A percentile compares a stretch with the other conserved stretches of the same genome.
Conservation (phyloP, 2,113 vertebrate genomes). For the Ailuropoda melanoleuca region DNA sequence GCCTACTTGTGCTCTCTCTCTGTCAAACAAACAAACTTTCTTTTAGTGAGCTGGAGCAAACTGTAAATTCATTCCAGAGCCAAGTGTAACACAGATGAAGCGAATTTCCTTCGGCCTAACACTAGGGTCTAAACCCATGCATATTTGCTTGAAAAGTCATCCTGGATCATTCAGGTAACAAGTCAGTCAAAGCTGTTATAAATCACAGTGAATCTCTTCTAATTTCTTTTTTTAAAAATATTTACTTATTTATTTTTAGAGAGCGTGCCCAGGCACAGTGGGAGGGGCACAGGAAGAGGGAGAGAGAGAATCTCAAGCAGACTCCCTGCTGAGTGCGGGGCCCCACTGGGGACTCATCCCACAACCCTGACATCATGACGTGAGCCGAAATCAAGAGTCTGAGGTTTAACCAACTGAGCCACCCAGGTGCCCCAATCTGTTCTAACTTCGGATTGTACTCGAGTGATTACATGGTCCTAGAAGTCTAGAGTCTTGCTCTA, state of each 20-base stretch:
- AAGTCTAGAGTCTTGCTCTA: not conserved
- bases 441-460: slow-evolving; percentile 15
- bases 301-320: not conserved
- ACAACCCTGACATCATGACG: not conserved
- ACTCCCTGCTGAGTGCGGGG: not conserved
- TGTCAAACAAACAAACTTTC: not conserved
- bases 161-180: not conserved
- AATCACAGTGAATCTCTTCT: not conserved
- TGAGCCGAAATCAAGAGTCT: not conserved
- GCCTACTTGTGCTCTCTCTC: no score
- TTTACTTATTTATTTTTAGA: not conserved
- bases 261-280: not conserved
- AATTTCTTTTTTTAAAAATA: not conserved
- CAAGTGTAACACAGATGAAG: slow-evolving; percentile 7
- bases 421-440: not conserved
- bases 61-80: not conserved
- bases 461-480: not conserved
- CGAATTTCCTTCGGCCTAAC: slow-evolving; percentile 29
- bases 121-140: not conserved
- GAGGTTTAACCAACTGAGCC: not conserved
- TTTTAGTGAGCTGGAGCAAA: slow-evolving; percentile 1
- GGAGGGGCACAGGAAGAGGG: no score
- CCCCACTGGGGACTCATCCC: not conserved
- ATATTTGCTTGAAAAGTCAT: slow-evolving; percentile 20
- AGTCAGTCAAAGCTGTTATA: slow-evolving; percentile 29